These are phyloP conservation scores for Anableps anableps DNA, from an alignment of 2,797 vertebrate genomes.

Conservation along the genomic window DNA sequence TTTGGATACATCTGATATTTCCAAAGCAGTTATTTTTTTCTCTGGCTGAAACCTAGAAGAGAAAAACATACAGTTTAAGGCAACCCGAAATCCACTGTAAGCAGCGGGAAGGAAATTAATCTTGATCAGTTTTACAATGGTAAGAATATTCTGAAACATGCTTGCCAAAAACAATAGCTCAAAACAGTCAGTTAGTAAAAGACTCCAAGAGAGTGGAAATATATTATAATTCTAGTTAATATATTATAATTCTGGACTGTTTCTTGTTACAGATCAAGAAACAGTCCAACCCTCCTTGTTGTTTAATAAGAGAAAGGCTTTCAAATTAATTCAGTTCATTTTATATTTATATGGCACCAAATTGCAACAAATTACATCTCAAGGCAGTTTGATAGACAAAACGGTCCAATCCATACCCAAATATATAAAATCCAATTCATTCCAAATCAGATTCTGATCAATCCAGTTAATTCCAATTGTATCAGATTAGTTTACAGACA, in stretches of 20 bases:
- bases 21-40: constrained; percentile 1
- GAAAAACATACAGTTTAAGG: constrained; percentile 15
- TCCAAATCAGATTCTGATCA: not conserved
- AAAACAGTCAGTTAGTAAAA: not conserved
- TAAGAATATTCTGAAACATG: not conserved
- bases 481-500: not conserved
- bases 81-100: not conserved
- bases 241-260: too few species aligned
- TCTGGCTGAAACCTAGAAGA: not conserved
- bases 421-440: not conserved
- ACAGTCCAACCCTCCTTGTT: not conserved
- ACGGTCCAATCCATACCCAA: not conserved
- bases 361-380: not conserved
- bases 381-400: not conserved
- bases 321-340: not conserved
- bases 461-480: not conserved
- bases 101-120: constrained; percentile 1
- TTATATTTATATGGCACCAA: too few species aligned
- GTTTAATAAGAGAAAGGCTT: not conserved
- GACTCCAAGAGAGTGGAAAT: too few species aligned
- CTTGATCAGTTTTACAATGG: not conserved
- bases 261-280: not conserved
- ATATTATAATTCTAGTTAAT: too few species aligned
- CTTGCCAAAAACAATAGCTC: not conserved
- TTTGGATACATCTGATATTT: constrained; percentile 20